A percentile compares a stretch with the other conserved stretches of the same genome.
Evolutionary conservation across 1,140 invertebrate genomes (phyloP).

Genomic region (Chymomyza costata): DNA sequence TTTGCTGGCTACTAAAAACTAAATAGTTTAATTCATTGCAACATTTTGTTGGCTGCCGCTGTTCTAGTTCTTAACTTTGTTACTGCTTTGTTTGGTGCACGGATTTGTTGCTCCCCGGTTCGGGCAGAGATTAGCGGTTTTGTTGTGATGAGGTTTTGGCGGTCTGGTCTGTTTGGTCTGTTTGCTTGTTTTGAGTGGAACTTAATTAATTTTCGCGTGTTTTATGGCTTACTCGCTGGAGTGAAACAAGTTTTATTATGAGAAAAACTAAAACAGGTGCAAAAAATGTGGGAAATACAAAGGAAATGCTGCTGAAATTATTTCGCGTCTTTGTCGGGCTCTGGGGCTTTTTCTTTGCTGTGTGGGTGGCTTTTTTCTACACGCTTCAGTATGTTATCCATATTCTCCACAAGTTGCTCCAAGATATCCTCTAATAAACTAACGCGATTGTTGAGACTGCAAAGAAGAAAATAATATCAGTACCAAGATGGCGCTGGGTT

Average conservation of each 20-base stretch:
- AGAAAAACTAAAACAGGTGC: too few species aligned
- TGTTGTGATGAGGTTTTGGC: too few species aligned
- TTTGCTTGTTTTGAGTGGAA: conserved; percentile 23
- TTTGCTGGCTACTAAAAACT: conserved; percentile 21
- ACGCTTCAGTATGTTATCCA: conserved; percentile 56
- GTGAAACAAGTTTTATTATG: conserved; percentile 1
- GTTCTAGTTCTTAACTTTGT: conserved; percentile 19
- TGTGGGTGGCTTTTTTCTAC: conserved; percentile 27
- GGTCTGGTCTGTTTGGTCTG: conserved; percentile 38
- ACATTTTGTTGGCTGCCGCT: conserved; percentile 29
- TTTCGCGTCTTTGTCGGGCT: conserved; percentile 9
- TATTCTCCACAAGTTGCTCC: conserved; percentile 54
- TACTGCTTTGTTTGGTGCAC: conserved; percentile 33
- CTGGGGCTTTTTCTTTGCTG: conserved; percentile 3
- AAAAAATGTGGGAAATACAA: conserved; percentile 2
- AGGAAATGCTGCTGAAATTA: neutral
- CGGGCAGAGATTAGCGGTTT: conserved; percentile 48
- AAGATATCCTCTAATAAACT: conserved; percentile 53
- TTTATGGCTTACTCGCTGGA: conserved; percentile 24
- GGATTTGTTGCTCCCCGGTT: conserved; percentile 18
- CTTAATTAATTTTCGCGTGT: conserved; percentile 58
- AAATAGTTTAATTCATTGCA: conserved; percentile 46
- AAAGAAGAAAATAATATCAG: neutral
- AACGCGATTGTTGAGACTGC: conserved; percentile 56
- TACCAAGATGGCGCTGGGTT: too few species aligned